Evolutionary conservation across 2,113 vertebrate genomes (phyloP), one percentile per base, ranked within the genome.

Genomic region (Fregata magnificens): DNA sequence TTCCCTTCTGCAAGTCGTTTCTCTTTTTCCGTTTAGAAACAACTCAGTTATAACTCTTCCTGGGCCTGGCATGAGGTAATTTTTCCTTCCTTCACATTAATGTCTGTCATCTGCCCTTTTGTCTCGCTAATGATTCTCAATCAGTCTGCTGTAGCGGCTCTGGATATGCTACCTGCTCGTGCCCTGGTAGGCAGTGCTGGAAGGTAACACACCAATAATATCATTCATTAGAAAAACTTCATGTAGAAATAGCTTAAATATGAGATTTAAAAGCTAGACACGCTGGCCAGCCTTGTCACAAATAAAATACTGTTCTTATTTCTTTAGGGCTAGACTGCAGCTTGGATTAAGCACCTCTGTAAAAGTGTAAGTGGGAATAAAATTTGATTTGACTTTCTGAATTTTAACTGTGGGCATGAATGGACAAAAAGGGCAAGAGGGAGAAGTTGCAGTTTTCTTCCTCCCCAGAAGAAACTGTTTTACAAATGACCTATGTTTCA

Each of bases 61-160:
- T 73, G 50, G 16, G 31, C 38, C 82, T 85, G 77, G 18, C 53
- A 82, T 65, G 71, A 81, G 44, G 66, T 61, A 82, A 47, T 92
- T 95, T 89, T 86, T 76, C 70, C 40, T 92, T 92, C 63, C n/a
- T 16, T 96, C 53, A 40, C 73, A 72, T 83, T 96, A 96, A 59
- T 73, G 63, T 79, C 86, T 94, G 47, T 91, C 78, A 76, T 61
- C 53, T 95, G 59, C 79, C 78, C 91, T 95, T 93, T 95, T 78
- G 71, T 93, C 58, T 85, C 0, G 0, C 25, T 91, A 91, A 93
- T 90, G 84, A 82, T 93, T 97, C 88, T 95, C 70, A 74, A 50
- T 65, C 95, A 91, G 44, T 67, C 58, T 86, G 31, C 72, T 88
- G n/a, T 19, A 85, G 70, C 9, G 0, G 50, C 21, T 78, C 71